A percentile compares a stretch with the other conserved stretches of the same genome.
phyloP scores from a whole-genome alignment of 2,113 vertebrate genomes.

The Tursiops truncatus region DNA sequence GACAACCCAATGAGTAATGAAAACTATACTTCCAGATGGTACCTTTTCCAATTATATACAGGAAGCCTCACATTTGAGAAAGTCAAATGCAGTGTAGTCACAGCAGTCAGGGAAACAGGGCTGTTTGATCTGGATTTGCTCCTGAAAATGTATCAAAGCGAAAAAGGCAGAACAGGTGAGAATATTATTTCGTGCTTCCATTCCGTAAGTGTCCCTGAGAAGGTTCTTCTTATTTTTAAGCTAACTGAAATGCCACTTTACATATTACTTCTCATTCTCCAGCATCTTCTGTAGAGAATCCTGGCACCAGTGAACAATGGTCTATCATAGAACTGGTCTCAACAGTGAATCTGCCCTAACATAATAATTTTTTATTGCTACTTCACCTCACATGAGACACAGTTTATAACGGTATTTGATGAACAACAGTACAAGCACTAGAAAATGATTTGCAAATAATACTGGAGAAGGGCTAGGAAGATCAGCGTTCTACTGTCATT shows the following conservation, averaged over 20 bases:
- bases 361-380: background rate
- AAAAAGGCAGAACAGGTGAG: background rate
- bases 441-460: background rate
- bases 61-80: background rate
- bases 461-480: background rate
- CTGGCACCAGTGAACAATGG: background rate
- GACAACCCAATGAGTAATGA: background rate
- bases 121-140: background rate
- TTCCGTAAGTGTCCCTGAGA: background rate
- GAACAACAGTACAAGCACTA: background rate
- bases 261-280: background rate
- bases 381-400: background rate
- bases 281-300: background rate
- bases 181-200: background rate
- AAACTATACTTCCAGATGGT: background rate
- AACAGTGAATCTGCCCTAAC: background rate
- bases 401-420: background rate
- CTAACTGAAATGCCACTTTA: background rate
- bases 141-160: background rate
- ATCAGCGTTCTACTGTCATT: background rate
- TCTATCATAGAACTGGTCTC: too few species aligned
- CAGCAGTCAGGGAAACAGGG: background rate
- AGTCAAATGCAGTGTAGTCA: background rate
- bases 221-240: background rate
- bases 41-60: background rate